phyloP scores from a whole-genome alignment of 2,888 invertebrate genomes.

The Leucoptera coffeella region DNA sequence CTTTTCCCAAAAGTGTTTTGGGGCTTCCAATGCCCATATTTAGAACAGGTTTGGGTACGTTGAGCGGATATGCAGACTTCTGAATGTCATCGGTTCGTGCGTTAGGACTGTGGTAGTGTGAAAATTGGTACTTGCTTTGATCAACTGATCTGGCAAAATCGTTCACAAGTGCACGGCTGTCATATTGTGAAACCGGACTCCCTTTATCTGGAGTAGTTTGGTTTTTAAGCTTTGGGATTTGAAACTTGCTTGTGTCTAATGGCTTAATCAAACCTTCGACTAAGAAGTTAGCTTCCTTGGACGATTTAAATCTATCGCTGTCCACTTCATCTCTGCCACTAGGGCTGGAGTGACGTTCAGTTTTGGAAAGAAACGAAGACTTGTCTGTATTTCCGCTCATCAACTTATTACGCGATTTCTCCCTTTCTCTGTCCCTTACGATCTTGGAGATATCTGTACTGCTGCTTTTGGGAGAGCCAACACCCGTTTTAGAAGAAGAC shows the following conservation, averaged over 20 bases:
- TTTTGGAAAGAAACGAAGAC: slow-evolving; percentile 57
- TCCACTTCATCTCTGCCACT: slow-evolving; percentile 61
- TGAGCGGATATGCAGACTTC: slow-evolving; percentile 36
- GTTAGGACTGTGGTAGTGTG: slow-evolving; percentile 31
- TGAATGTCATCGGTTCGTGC: slow-evolving; percentile 27
- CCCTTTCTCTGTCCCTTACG: slow-evolving; percentile 56
- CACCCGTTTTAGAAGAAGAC: slow-evolving; percentile 41
- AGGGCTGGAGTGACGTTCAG: slow-evolving; percentile 62
- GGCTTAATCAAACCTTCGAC: slow-evolving; percentile 75
- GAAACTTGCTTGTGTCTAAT: slow-evolving; percentile 74
- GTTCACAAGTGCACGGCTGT: slow-evolving; percentile 34
- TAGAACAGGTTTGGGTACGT: slow-evolving; percentile 37
- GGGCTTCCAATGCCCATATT: slow-evolving; percentile 40
- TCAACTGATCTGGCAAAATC: slow-evolving; percentile 36
- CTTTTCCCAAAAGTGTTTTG: slow-evolving; percentile 21
- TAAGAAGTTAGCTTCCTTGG: slow-evolving; percentile 56
- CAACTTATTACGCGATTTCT: slow-evolving; percentile 54
- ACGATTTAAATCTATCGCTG: slow-evolving; percentile 57
- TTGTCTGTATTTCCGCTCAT: slow-evolving; percentile 53
- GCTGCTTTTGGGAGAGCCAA: slow-evolving; percentile 57
- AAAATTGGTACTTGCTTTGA: slow-evolving; percentile 36
- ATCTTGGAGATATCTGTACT: slow-evolving; percentile 50
- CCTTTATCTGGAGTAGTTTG: slow-evolving; percentile 42
- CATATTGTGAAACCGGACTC: slow-evolving; percentile 31
- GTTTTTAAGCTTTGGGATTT: slow-evolving; percentile 72